Evolutionary conservation across 2,113 vertebrate genomes (phyloP).

Genomic region (Tachycineta bicolor): DNA sequence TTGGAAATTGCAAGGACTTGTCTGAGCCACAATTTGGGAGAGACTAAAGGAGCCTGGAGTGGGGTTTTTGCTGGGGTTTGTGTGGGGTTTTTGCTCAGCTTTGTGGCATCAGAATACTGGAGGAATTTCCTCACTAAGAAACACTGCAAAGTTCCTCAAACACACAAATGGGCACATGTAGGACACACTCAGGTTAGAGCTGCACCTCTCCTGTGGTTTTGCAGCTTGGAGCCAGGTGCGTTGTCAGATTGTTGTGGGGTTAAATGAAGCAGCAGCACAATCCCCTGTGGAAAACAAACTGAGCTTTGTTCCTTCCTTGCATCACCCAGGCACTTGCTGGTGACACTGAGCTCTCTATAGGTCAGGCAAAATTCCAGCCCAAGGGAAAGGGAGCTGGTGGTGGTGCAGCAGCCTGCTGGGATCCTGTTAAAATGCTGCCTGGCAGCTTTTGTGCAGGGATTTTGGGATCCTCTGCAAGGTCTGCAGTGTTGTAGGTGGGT

Average conservation of each 20-base stretch:
- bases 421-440: background rate
- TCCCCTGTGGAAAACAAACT: background rate
- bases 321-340: background rate
- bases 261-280: background rate
- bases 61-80: background rate
- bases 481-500: background rate
- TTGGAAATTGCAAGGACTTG: background rate
- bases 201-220: background rate
- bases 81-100: background rate
- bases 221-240: background rate
- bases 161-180: background rate
- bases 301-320: background rate
- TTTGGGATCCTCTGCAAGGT: background rate
- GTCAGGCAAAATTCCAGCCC: background rate
- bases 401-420: background rate
- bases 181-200: accelerated
- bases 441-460: background rate
- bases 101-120: background rate
- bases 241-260: background rate
- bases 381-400: accelerated
- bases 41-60: background rate
- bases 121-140: background rate
- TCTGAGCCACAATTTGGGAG: background rate
- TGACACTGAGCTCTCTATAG: background rate
- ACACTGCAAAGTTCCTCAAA: background rate